Conservation (phyloP, 2,797 vertebrate genomes). For the Chaetophractus vellerosus region DNA sequence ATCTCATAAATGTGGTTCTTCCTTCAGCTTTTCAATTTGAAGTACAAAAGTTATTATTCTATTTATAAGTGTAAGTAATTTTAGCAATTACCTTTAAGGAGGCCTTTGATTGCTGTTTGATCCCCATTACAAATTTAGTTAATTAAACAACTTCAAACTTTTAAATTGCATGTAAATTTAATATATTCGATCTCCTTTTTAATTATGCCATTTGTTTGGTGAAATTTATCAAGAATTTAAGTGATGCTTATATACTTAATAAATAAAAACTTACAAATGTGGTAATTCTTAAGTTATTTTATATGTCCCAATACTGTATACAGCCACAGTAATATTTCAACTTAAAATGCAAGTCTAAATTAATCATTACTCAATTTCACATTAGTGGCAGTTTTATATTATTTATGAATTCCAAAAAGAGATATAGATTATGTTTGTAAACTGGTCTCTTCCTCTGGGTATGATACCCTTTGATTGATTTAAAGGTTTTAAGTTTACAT, state of each 20-base stretch:
- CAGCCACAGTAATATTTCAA: slow-evolving; percentile 26
- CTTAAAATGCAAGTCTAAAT: background rate
- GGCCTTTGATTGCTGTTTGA: slow-evolving; percentile 75
- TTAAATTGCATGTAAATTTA: slow-evolving; percentile 73
- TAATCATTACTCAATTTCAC: slow-evolving; percentile 15
- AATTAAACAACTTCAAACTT: slow-evolving; percentile 79
- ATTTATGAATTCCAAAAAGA: too few relatives aligned
- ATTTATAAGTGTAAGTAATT: slow-evolving; percentile 74
- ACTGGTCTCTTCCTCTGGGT: too few relatives aligned
- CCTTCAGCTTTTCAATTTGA: slow-evolving; percentile 60
- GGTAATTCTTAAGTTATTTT: slow-evolving; percentile 5
- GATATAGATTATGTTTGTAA: too few relatives aligned
- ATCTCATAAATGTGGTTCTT: slow-evolving; percentile 40
- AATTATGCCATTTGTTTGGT: slow-evolving; percentile 72
- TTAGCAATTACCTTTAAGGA: slow-evolving; percentile 78
- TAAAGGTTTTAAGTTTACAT: too few relatives aligned
- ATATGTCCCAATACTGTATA: background rate
- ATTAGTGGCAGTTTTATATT: background rate
- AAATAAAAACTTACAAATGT: slow-evolving; percentile 60
- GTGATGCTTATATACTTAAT: slow-evolving; percentile 48
- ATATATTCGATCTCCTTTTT: slow-evolving; percentile 72
- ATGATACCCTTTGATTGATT: too few relatives aligned
- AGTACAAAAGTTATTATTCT: slow-evolving; percentile 67
- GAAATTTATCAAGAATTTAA: slow-evolving; percentile 66
- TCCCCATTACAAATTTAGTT: slow-evolving; percentile 73